phyloP scores from a whole-genome alignment of 1,140 invertebrate genomes.

The Anastrepha obliqua region DNA sequence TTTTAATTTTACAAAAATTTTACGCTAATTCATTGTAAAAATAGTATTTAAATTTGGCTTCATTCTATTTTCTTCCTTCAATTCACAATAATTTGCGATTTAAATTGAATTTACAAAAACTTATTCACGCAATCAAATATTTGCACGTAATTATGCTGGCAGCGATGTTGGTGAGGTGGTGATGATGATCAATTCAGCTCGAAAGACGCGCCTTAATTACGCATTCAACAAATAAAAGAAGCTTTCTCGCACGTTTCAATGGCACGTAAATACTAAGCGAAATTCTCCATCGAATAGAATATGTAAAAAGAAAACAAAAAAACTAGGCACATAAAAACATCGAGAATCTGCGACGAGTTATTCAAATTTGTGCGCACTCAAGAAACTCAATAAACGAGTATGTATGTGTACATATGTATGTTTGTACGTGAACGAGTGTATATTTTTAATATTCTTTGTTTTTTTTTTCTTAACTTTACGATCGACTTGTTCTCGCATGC shows the following conservation, averaged over 20 bases:
- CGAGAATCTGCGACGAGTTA: neutral
- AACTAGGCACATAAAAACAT: neutral
- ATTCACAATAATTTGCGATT: neutral
- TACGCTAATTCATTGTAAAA: neutral
- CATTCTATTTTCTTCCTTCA: neutral
- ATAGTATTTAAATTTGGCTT: no score
- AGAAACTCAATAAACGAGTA: neutral
- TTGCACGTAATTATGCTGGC: neutral
- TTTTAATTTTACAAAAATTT: neutral
- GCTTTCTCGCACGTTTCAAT: constrained; percentile 2
- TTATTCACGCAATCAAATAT: neutral
- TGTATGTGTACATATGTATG: neutral
- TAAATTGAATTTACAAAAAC: neutral
- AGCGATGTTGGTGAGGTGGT: neutral
- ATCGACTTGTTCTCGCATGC: constrained; percentile 11
- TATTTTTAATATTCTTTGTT: neutral
- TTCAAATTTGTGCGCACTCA: neutral
- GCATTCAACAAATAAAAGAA: neutral
- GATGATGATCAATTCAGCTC: neutral
- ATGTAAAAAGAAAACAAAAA: neutral
- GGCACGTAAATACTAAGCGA: constrained; percentile 30
- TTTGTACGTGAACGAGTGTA: neutral
- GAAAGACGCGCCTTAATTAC: neutral
- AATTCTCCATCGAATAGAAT: neutral
- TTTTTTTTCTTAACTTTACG: neutral